Base-by-base conservation (phyloP, 2,888 invertebrate species). In the Rhyacophila evoluta region DNA sequence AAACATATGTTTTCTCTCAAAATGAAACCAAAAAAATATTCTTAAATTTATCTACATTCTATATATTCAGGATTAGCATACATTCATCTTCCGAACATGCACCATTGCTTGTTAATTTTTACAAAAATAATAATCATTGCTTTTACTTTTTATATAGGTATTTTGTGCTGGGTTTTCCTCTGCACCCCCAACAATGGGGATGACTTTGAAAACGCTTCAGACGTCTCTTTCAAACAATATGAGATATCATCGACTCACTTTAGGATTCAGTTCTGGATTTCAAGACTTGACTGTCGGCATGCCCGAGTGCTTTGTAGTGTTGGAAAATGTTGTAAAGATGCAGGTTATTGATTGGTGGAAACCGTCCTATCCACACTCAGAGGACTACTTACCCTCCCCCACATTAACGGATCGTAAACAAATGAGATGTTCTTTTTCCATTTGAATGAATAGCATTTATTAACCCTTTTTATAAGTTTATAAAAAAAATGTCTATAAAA, bases 311-410 rank as follows among this genome's bases (percentile, higher is more conserved):
- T 85, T 88, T 15, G 86, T 91, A 8, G 85, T 89, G 39, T 86
- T 92, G 76, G 89, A 90, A 79, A 88, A 88, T 25, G 91, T 92
- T 37, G 85, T 88, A 68, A 89, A 88, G 83, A 87, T 89, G 15
- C 88, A 88, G 83, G 89, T 93, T 1, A 83, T 92, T 70, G 92
- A 93, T 83, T 94, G 94, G 94, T 94, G 94, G 94, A 91, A 93
- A 86, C 92, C 91, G 0, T 85, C 86, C 67, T 90, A 89, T 81
- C 86, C 87, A 1, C 84, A 86, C 82, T 87, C 86, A 3, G 55
- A 37, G 33, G 68, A 76, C 25, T 55, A 77, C 15, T 71, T 81
- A 25, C 78, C 80, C 1, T 29, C 28, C 33, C 72, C 80, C 11
- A 72, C 75, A 8, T 41, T 75, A 11, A 29, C 68, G 12, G 39